Conservation (phyloP, 2,888 invertebrate genomes). For the Hyalella azteca region DNA sequence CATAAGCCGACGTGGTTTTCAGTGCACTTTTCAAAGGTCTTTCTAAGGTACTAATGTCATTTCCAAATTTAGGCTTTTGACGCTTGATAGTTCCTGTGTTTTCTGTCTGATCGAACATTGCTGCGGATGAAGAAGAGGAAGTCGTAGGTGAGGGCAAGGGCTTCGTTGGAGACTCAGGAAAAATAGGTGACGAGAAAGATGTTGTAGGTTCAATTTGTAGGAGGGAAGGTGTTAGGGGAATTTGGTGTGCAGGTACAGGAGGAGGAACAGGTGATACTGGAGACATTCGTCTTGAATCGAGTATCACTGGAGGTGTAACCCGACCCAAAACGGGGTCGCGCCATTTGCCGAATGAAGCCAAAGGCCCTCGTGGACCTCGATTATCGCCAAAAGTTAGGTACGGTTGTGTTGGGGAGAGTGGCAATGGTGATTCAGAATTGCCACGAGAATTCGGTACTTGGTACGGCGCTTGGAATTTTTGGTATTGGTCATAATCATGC, state of each 20-base stretch:
- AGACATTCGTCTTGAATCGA: neutral
- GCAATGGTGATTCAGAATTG: constrained; percentile 17
- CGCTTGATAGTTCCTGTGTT: constrained; percentile 57
- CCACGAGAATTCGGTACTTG: constrained; percentile 38
- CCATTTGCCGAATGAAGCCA: constrained; percentile 54
- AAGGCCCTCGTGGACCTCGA: constrained; percentile 45
- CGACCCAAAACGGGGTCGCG: neutral
- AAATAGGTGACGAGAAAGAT: neutral
- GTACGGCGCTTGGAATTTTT: constrained; percentile 42
- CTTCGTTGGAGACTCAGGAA: constrained; percentile 16
- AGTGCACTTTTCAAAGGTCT: constrained; percentile 56
- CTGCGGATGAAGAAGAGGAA: constrained; percentile 47
- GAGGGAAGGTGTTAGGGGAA: constrained; percentile 15
- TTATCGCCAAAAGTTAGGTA: constrained; percentile 36
- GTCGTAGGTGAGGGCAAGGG: constrained; percentile 37
- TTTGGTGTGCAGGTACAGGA: constrained; percentile 31
- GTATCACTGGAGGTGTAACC: neutral
- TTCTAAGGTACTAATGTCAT: constrained; percentile 33
- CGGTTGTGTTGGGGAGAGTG: constrained; percentile 30
- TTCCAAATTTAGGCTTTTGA: constrained; percentile 43
- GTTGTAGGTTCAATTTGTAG: neutral
- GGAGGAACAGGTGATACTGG: constrained; percentile 20
- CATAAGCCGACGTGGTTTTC: constrained; percentile 56
- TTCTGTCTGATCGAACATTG: constrained; percentile 54
- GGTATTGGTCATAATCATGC: constrained; percentile 33